Evolutionary conservation across 2,113 vertebrate genomes (phyloP).

Genomic region (Sphaerodactylus townsendi): DNA sequence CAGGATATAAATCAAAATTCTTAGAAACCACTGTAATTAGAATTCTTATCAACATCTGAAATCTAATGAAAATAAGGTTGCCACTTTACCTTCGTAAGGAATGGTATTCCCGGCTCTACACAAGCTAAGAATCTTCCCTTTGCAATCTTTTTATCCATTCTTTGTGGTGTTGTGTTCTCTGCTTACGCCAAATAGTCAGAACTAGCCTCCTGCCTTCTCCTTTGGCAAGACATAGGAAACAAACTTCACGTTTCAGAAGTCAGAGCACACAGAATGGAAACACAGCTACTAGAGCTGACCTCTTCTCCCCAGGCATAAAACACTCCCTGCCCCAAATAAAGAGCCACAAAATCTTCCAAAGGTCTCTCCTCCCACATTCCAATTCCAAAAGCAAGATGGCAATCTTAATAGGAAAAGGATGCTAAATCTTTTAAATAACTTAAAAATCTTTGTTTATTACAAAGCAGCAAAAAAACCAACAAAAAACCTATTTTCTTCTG

Average conservation of each 20-base stretch:
- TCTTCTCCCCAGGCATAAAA: conserved; percentile 68
- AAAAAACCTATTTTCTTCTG: conserved; percentile 67
- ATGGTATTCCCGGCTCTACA: conserved; percentile 55
- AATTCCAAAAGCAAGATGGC: conserved; percentile 75
- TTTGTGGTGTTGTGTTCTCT: conserved; percentile 45
- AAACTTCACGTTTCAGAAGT: conserved; percentile 53
- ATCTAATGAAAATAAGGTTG: conserved; percentile 78
- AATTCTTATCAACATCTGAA: conserved; percentile 69
- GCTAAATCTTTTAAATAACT: conserved; percentile 80
- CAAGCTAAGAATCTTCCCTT: conserved; percentile 51
- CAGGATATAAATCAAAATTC: conserved; percentile 70
- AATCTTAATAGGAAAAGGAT: conserved; percentile 77
- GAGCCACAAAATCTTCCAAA: conserved; percentile 55
- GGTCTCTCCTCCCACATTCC: conserved; percentile 48
- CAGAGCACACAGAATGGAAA: conserved; percentile 60
- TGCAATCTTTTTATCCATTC: conserved; percentile 40
- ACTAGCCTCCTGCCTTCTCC: conserved; percentile 36
- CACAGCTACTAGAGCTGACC: conserved; percentile 55
- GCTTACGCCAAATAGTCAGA: conserved; percentile 38
- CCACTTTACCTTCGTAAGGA: conserved; percentile 72
- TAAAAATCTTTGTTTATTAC: conserved; percentile 73
- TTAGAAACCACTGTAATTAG: conserved; percentile 69
- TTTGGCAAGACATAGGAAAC: conserved; percentile 52
- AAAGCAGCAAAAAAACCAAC: conserved; percentile 80
- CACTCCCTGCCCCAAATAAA: conserved; percentile 48